Percentiles rank a stretch among this genome's conserved stretches.
Conservation (phyloP, 2,797 vertebrate species). For the Pempheris klunzingeri region DNA sequence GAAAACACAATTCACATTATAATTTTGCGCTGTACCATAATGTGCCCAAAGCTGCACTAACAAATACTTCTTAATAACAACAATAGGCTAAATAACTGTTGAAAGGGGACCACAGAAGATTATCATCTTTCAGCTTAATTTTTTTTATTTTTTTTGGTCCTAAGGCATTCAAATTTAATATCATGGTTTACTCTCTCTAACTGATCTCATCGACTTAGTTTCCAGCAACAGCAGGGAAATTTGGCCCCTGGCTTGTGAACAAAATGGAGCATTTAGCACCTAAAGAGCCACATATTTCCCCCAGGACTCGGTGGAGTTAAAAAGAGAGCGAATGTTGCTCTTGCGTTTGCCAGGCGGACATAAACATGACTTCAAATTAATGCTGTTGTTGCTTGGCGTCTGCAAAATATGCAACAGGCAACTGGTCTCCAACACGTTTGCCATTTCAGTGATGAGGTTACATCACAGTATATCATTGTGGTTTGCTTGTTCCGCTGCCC, state of each 20-base stretch:
- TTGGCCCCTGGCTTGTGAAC: not conserved
- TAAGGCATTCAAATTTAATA: fast-evolving
- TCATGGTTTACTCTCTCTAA: constrained; percentile 1
- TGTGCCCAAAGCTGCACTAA: not conserved
- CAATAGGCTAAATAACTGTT: not conserved
- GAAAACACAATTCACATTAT: not conserved
- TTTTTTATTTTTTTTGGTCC: not conserved
- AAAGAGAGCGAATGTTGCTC: not conserved
- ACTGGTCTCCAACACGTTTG: not conserved
- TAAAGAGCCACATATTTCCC: not conserved
- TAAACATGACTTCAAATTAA: not conserved
- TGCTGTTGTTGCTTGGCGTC: not conserved
- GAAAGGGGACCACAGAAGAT: not conserved
- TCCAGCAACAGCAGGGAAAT: not conserved
- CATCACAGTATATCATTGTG: not conserved
- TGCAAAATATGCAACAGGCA: not conserved
- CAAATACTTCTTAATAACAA: not conserved
- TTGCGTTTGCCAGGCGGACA: not conserved
- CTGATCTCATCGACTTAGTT: not conserved
- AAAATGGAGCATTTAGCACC: not conserved
- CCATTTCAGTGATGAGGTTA: not conserved
- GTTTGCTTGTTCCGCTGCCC: constrained; percentile 3
- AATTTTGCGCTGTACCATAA: not conserved
- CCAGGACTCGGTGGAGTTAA: not conserved
- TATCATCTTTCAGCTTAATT: not conserved